phyloP scores from a whole-genome alignment of 2,888 invertebrate species.

The Ellobium chinense region DNA sequence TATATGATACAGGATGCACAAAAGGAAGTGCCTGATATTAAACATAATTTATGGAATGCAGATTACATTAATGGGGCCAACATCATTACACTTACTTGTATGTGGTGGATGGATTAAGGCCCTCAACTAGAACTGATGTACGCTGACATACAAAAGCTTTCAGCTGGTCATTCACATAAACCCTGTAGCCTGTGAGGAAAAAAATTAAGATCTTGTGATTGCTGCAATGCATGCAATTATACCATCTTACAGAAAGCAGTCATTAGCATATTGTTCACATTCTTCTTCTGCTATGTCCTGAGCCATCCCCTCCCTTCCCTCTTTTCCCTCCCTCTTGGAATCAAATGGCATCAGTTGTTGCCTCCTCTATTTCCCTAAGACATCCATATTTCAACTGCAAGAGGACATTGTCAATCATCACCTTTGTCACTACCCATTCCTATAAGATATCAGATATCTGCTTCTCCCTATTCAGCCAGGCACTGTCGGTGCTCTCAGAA shows the following conservation, averaged over 20 bases:
- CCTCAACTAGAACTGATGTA: conserved; percentile 67
- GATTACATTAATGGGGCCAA: no score
- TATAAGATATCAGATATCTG: neutral
- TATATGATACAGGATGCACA: no score
- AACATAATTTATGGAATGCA: no score
- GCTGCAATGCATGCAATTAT: no score
- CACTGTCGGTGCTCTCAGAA: no score
- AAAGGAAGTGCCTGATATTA: no score
- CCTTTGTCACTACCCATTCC: neutral
- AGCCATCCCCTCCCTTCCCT: neutral
- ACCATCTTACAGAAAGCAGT: no score
- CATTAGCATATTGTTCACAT: no score
- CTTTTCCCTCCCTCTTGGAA: neutral
- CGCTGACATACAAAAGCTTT: conserved; percentile 69
- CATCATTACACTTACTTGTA: conserved; percentile 76
- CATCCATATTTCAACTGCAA: no score
- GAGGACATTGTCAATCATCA: neutral
- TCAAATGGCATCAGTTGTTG: neutral
- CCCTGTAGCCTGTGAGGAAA: conserved; percentile 67
- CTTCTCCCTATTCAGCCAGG: neutral
- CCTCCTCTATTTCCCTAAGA: neutral
- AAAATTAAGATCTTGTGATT: no score
- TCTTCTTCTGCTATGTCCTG: no score
- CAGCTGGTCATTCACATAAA: conserved; percentile 73
- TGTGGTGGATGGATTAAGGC: conserved; percentile 63